These are phyloP conservation scores for Ypsolopha sequella DNA, from an alignment of 2,888 invertebrate species.

Conservation along the genomic window DNA sequence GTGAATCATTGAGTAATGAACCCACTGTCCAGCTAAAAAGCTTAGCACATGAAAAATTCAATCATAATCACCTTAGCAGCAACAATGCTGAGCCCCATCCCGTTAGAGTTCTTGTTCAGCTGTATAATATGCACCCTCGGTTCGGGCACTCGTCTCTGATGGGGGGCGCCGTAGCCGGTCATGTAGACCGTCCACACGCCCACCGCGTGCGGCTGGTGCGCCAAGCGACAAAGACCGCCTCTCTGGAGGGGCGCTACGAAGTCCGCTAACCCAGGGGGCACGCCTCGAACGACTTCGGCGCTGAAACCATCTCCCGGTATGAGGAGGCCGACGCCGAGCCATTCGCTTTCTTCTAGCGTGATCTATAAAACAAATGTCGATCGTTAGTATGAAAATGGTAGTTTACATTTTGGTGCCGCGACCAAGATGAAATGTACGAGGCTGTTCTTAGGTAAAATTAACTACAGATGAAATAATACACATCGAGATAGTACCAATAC, in stretches of 20 bases:
- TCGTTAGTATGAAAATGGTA: no score
- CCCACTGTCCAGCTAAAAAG: no score
- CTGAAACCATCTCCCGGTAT: slow-evolving; percentile 98
- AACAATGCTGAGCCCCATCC: slow-evolving; percentile 98
- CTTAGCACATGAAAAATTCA: background rate
- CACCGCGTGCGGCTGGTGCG: slow-evolving; percentile 90
- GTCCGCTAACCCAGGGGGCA: slow-evolving; percentile 93
- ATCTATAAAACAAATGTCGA: slow-evolving; percentile 38
- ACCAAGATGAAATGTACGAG: no score
- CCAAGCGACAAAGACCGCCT: slow-evolving; percentile 89
- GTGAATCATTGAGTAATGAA: no score
- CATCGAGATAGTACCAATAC: no score
- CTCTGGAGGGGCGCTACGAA: slow-evolving; percentile 87
- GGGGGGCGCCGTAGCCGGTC: slow-evolving; percentile 74
- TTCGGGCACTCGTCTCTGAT: slow-evolving; percentile 72
- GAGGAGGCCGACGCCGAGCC: slow-evolving; percentile 89
- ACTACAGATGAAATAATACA: no score
- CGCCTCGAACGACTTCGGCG: slow-evolving; percentile 94
- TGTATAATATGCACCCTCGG: slow-evolving; percentile 88
- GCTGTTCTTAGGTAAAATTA: no score
- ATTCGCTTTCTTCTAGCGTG: slow-evolving; percentile 91
- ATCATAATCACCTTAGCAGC: slow-evolving; percentile 85
- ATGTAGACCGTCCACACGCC: slow-evolving; percentile 98
- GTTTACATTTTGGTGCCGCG: no score
- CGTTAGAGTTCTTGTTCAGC: slow-evolving; percentile 93